Evolutionary conservation across 2,888 invertebrate species (phyloP).

Genomic region (Sthenelais limicola): DNA sequence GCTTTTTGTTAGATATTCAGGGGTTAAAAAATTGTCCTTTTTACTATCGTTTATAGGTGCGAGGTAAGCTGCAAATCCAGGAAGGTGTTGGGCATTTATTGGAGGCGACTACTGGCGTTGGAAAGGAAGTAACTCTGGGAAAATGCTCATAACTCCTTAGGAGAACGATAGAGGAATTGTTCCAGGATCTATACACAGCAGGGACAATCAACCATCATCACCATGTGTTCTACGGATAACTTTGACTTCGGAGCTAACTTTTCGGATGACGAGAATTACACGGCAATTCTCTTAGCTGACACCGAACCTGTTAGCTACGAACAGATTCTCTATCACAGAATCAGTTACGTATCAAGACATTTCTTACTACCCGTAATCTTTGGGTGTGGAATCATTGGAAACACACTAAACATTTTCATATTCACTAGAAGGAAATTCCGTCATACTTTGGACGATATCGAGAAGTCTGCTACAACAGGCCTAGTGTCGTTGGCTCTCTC

Average conservation of each 20-base stretch:
- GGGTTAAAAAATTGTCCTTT: no score
- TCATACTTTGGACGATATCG: conserved; percentile 41
- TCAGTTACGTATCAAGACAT: conserved; percentile 11
- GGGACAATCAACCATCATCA: not conserved
- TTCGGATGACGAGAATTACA: conserved; percentile 18
- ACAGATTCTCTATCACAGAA: conserved; percentile 8
- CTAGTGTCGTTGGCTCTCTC: conserved; percentile 49
- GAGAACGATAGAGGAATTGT: no score
- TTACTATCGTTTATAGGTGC: no score
- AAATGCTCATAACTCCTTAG: no score
- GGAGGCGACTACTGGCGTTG: no score
- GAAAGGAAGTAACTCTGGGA: no score
- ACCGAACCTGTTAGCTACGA: conserved; percentile 4
- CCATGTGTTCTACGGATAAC: conserved; percentile 16
- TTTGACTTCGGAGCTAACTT: conserved; percentile 26
- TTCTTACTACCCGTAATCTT: conserved; percentile 36
- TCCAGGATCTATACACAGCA: no score
- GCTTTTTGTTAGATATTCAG: no score
- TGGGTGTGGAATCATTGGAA: conserved; percentile 29
- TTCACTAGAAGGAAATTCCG: conserved; percentile 35
- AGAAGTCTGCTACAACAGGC: conserved; percentile 47
- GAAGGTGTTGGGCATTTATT: no score
- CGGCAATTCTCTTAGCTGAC: not conserved
- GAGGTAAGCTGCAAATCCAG: no score
- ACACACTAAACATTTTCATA: conserved; percentile 36